Evolutionary conservation across 2,113 vertebrate genomes (phyloP), one percentile per base, ranked within the genome.

Genomic region (Ciconia stormi): DNA sequence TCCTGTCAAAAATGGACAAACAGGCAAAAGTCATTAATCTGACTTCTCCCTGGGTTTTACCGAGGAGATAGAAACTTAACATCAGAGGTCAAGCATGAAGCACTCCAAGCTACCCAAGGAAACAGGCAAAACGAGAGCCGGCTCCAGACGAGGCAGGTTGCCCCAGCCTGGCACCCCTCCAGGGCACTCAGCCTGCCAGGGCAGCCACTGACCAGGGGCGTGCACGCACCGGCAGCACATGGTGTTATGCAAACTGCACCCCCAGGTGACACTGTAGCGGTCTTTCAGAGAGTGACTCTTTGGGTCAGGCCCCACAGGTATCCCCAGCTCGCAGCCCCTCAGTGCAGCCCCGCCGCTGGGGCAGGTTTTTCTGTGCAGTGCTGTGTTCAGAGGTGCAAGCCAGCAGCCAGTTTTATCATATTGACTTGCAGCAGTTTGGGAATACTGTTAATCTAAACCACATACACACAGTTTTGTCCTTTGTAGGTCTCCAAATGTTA

Each of bases 1-100:
- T 97, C 95, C 93, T 88, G 61, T 65, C 70, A 94, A 79, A 91
- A 95, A 93, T 71, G 91, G 73, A 90, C 91, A 90, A 96, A 94
- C 73, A 87, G 81, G 66, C 87, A 88, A 27, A 91, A 87, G 77
- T 30, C 87, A 96, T 91, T 96, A 95, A 93, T 90, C 70, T 80
- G 74, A 80, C 58, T 95, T 88, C 85, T 97, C 66, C 82, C 71
- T 72, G 49, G n/a, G 40, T 90, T 93, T 93, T 76, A 82, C 30
- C 0, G 1, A 53, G 16, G 36, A 80, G 49, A 86, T 3, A 53
- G 82, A 65, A 82, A 72, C 20, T 34, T 56, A 27, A 63, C 8
- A 16, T 53, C 23, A 59, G 74, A 72, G 29, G 36, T 67, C 32
- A 59, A 52, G 34, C 23, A 9, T 2, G 32, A 90, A 55, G 61